phyloP scores from a whole-genome alignment of 2,888 invertebrate species.

The Odiellus spinosus region DNA sequence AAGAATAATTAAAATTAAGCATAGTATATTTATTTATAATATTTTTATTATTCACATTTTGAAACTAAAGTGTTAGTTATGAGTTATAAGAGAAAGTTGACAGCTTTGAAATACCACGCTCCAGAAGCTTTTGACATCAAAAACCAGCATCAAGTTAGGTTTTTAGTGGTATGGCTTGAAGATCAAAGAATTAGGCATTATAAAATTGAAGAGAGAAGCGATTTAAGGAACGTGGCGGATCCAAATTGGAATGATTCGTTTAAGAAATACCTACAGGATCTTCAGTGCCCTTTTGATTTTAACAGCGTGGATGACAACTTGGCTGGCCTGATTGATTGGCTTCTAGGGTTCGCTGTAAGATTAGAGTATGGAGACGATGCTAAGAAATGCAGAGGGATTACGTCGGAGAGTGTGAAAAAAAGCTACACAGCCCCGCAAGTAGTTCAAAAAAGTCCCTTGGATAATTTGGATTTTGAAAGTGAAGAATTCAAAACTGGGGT shows the following conservation, averaged over 20 bases:
- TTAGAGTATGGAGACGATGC: conserved; percentile 67
- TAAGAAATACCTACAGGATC: conserved; percentile 50
- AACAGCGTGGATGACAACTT: conserved; percentile 17
- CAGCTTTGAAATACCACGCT: too few relatives aligned
- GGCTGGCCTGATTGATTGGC: conserved; percentile 64
- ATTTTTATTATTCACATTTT: too few relatives aligned
- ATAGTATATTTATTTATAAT: too few relatives aligned
- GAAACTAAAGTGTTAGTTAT: too few relatives aligned
- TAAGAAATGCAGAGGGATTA: conserved; percentile 47
- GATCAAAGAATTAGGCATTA: conserved; percentile 81
- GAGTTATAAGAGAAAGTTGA: too few relatives aligned
- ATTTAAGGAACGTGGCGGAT: conserved; percentile 49
- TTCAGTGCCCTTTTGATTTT: conserved; percentile 48
- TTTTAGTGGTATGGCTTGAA: conserved; percentile 75
- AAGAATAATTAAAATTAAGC: too few relatives aligned
- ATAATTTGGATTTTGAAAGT: conserved; percentile 66
- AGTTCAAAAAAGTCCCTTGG: conserved; percentile 62
- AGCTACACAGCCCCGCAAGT: conserved; percentile 48
- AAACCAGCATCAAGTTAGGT: conserved; percentile 48
- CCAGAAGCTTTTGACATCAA: background rate
- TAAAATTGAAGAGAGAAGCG: conserved; percentile 59
- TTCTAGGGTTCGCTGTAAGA: conserved; percentile 64
- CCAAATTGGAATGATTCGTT: conserved; percentile 54
- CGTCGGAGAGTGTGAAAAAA: conserved; percentile 41
- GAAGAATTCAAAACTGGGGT: conserved; percentile 70